phyloP scores from a whole-genome alignment of 1,140 invertebrate genomes.

The Pogonomyrmex californicus region DNA sequence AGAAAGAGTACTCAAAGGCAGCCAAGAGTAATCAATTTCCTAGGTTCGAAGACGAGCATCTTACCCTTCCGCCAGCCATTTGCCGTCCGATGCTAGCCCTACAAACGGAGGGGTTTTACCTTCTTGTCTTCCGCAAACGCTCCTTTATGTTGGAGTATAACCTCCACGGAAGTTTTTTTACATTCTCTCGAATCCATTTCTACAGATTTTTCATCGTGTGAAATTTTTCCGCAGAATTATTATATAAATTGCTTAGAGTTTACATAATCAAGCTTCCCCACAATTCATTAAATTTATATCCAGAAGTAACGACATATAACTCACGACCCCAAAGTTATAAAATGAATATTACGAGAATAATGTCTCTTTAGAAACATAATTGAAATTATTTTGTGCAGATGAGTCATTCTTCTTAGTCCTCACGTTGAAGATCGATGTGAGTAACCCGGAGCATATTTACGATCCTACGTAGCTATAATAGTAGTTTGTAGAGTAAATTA shows the following conservation, averaged over 20 bases:
- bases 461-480: conserved; percentile 30
- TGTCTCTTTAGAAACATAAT: conserved; percentile 23
- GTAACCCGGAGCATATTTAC: conserved; percentile 34
- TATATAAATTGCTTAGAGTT: conserved; percentile 17
- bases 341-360: conserved; percentile 34
- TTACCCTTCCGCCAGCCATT: conserved; percentile 68
- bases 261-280: not conserved
- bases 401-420: conserved; percentile 23
- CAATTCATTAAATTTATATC: conserved; percentile 48
- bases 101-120: conserved; percentile 51
- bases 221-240: too few relatives aligned
- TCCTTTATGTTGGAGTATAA: conserved; percentile 23
- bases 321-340: not conserved
- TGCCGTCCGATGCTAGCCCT: conserved; percentile 46
- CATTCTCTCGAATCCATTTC: not conserved
- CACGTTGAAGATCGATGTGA: conserved; percentile 65
- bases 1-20: conserved; percentile 65
- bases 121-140: conserved; percentile 50
- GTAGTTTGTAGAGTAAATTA: conserved; percentile 73
- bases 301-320: not conserved
- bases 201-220: conserved; percentile 40
- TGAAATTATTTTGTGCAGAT: conserved; percentile 35
- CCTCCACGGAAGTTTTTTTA: conserved; percentile 32
- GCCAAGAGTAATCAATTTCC: conserved; percentile 71
- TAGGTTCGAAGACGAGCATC: conserved; percentile 69